Conservation (phyloP, 2,888 invertebrate genomes). For the Bombylius major region DNA sequence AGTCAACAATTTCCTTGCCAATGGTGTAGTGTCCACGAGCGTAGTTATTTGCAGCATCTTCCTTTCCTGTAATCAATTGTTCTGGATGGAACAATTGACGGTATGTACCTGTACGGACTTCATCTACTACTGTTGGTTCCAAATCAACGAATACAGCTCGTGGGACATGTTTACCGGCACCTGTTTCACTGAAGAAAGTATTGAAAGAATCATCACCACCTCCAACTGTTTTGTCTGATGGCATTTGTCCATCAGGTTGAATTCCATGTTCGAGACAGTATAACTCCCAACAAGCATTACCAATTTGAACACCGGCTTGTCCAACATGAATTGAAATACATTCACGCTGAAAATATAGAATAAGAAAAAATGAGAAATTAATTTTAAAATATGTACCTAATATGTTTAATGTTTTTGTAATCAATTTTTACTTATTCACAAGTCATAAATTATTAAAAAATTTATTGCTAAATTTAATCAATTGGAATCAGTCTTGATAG, state of each 20-base stretch:
- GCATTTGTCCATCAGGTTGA: conserved; percentile 81
- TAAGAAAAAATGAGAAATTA: conserved; percentile 9
- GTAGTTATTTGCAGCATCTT: conserved; percentile 57
- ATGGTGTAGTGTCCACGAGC: conserved; percentile 56
- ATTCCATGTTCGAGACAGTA: conserved; percentile 70
- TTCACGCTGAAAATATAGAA: conserved; percentile 42
- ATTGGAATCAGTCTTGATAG: background rate
- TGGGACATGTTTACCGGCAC: conserved; percentile 46
- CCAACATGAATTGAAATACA: conserved; percentile 51
- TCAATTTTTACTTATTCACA: background rate
- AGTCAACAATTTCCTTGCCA: conserved; percentile 46
- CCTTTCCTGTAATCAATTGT: conserved; percentile 56
- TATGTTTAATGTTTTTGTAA: background rate
- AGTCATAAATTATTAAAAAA: background rate
- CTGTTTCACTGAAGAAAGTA: conserved; percentile 54
- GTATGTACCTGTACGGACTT: conserved; percentile 45
- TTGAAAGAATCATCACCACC: conserved; percentile 53
- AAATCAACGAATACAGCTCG: conserved; percentile 52
- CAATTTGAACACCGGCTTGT: conserved; percentile 56
- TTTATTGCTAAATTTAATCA: background rate
- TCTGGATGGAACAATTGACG: conserved; percentile 53
- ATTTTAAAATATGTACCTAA: too few species aligned
- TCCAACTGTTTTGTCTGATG: conserved; percentile 55
- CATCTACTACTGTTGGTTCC: conserved; percentile 49
- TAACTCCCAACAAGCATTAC: conserved; percentile 71